Percentiles rank a stretch among this genome's conserved stretches.
Conservation (phyloP, 2,797 vertebrate genomes). For the Cynopterus sphinx region DNA sequence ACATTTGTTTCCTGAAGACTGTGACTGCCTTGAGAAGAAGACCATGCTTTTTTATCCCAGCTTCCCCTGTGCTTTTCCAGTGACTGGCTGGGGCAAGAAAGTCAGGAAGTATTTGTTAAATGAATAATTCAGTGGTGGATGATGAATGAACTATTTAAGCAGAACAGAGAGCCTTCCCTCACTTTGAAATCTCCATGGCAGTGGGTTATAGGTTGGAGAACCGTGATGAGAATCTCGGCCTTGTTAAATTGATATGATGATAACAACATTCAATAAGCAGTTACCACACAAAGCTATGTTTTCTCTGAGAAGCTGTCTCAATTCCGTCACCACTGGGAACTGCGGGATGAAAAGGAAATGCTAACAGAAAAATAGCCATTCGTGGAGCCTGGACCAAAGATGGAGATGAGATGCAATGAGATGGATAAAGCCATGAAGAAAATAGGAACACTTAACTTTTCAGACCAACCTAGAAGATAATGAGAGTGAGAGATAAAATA, state of each 20-base stretch:
- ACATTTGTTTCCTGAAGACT: not conserved
- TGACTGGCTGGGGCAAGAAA: not conserved
- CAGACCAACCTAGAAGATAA: not conserved
- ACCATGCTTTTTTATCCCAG: not conserved
- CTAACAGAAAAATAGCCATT: not conserved
- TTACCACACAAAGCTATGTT: not conserved
- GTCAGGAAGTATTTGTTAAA: not conserved
- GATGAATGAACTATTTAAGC: not conserved
- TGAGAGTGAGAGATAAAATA: not conserved
- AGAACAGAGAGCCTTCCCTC: not conserved
- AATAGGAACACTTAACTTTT: too few relatives aligned
- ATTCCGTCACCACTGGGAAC: not conserved
- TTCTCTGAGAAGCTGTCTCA: not conserved
- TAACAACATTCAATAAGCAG: not conserved
- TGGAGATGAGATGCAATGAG: not conserved
- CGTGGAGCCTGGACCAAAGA: not conserved
- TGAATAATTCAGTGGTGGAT: not conserved
- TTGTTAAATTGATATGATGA: not conserved
- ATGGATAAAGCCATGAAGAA: not conserved
- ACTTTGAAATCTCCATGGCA: not conserved
- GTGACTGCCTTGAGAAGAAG: not conserved
- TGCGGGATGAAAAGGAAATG: not conserved
- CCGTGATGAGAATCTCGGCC: not conserved
- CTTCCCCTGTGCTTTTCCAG: not conserved
- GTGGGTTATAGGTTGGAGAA: not conserved